Base-by-base conservation (phyloP, 2,113 vertebrate genomes). In the Chionomys nivalis region DNA sequence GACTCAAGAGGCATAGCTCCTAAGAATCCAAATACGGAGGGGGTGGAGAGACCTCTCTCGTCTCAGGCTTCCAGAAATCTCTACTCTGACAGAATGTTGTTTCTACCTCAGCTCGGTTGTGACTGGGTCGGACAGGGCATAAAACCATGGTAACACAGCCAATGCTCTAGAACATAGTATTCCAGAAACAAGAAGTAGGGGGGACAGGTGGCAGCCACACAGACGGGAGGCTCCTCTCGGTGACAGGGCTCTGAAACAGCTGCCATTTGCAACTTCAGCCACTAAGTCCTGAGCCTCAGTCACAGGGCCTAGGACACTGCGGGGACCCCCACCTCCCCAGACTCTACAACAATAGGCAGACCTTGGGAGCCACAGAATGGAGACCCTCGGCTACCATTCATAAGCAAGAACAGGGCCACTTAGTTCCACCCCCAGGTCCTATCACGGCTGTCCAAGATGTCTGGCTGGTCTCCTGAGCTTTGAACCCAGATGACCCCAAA, bases 401-500 rank as follows among this genome's bases (percentile, higher is more conserved):
- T 31, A 44, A n/a, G 31, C 16, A 13, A 63, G 3, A 76, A 47
- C 1, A 7, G 17, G 4, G 12, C 23, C 5, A 31, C 52, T 33
- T 10, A 23, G 13, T 1, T 33, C 16, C 1, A 58, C 2, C 3
- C 76, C 4, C 5, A 19, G 68, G 36, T 21, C 5, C 31, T 70
- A 76, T 36, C 5, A 26, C 1, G 0, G 4, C 17, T 26, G 8
- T 6, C 13, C 0, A 39, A 3, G 5, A 63, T 33, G 33, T 42
- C 55, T 42, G 28, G 8, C 6, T 5, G 1, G 61, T 68, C n/a
- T 75, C 52, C 31, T 63, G 42, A 39, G 31, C 21, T 61, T 44
- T 52, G 61, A 78, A 6, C 21, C n/a, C n/a, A n/a, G n/a, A 24
- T 11, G 61, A 55, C 14, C 44, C 75, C 61, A 63, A 79, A 65